Evolutionary conservation across 2,113 vertebrate species (phyloP), one percentile per base, ranked within the genome.

Genomic region (Vimba vimba): DNA sequence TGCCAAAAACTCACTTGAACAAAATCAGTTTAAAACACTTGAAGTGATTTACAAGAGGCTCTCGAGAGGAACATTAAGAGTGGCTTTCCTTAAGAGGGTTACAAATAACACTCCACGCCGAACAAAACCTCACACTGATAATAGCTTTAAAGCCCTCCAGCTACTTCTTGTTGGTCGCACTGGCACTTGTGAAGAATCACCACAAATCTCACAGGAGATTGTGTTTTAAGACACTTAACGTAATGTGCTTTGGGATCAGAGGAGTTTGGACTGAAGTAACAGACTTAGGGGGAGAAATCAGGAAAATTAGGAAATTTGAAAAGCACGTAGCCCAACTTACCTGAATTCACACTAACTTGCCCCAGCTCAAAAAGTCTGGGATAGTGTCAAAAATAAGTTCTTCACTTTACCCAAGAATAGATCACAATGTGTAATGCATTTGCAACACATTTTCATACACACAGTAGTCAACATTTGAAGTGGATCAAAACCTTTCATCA

Each of bases 31-130:
- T 30, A 69, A 71, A 79, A 39, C 76, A 27, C 50, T 71, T 85
- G 69, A 84, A 39, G 71, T 84, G 82, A 84, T 84, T 57, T 74
- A 25, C 76, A 79, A 85, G 84, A 71, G 84, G 60, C 64, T 85
- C 84, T 85, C 62, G 15, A 85, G 62, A 79, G 77, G 45, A 25
- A 85, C 59, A 27, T 85, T 79, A 85, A 30, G 84, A 79, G 15
- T 39, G 76, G 84, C 62, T 85, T 85, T 79, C 6, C 62, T 79
- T 79, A 85, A 85, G 84, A 79, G 84, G 84, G 60, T 85, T 85
- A 85, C 66, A 64, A 43, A 79, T 59, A 85, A 79, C 76, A 79
- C 75, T 69, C 62, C 21, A 39, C 45, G 23, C 13, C 12, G 33
- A 36, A 85, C 84, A 79, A 69, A 79, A 79, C n/a, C 75, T 55